Evolutionary conservation across 2,888 invertebrate species (phyloP).

Genomic region (Catocala fraxini): DNA sequence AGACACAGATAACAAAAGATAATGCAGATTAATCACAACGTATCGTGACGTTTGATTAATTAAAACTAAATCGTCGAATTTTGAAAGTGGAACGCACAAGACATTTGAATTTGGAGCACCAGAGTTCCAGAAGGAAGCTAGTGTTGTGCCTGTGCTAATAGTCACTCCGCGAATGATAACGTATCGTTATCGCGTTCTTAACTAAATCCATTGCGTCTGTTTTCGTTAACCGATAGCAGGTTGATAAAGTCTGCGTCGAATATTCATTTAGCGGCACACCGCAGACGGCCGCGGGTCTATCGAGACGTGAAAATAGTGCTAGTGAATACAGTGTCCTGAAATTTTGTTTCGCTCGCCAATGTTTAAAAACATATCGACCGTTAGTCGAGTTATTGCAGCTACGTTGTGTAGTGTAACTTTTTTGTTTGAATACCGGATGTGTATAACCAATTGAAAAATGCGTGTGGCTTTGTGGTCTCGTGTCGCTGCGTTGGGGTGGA

Average conservation of each 20-base stretch:
- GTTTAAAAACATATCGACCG: conserved; percentile 66
- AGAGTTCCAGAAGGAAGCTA: conserved; percentile 63
- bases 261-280: conserved; percentile 54
- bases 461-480: conserved; percentile 73
- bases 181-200: conserved; percentile 62
- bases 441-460: conserved; percentile 63
- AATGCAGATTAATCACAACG: conserved; percentile 58
- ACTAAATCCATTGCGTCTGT: conserved; percentile 63
- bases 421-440: conserved; percentile 51
- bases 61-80: conserved; percentile 40
- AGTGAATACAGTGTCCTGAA: conserved; percentile 20
- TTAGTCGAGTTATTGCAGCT: conserved; percentile 45
- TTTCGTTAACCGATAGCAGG: conserved; percentile 74
- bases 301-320: conserved; percentile 59
- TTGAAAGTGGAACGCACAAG: conserved; percentile 48
- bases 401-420: conserved; percentile 61
- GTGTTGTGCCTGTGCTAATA: conserved; percentile 61
- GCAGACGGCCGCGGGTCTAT: conserved; percentile 51
- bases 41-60: conserved; percentile 66
- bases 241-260: conserved; percentile 55
- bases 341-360: conserved; percentile 60
- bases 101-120: conserved; percentile 38
- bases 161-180: conserved; percentile 49
- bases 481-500: conserved; percentile 72
- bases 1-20: conserved; percentile 49